Base-by-base conservation (phyloP, 2,888 invertebrate species). In the Dasysyrphus tricinctus region DNA sequence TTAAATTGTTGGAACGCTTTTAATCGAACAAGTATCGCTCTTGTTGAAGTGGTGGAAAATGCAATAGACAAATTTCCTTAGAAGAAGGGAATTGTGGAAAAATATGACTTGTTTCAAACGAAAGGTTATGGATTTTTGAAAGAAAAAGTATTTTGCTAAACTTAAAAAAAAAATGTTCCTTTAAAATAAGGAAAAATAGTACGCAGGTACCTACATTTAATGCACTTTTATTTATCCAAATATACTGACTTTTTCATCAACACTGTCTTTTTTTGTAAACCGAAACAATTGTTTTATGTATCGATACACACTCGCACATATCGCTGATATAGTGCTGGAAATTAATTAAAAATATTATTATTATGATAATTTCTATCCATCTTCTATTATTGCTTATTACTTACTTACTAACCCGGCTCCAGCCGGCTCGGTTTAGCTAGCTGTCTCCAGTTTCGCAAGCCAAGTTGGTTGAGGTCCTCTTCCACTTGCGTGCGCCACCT, bases 121-220 rank as follows among this genome's bases (percentile, higher is more conserved):
- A 54, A 54, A 11, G 8, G 1, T 19, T 14, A 11, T 0, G 0
- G 47, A 11, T 37, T 37, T 9, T 11, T 11, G 12, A 16, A 11
- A 14, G n/a, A 8, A 29, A 32, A 42, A 12, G 16, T 16, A 49
- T 42, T 42, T 44, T 19, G 51, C 29, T 51, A 39, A 9, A 37
- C 39, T 37, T 56, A 32, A 8, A 56, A 57, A 47, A 24, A 9
- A 67, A 69, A 70, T 61, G 59, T 69, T 77, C 49, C 51, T 56
- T 56, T 42, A 8, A 32, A 16, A 16, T 29, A 12, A 6, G 5
- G n/a, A 37, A 61, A 32, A 24, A n/a, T n/a, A n/a, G n/a, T n/a
- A 37, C n/a, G 14, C 19, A 49, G 24, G 24, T 24, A 24, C 24
- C 24, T 24, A 24, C 24, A 24, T 24, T 1, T 24, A n/a, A 24